A percentile compares a stretch with the other conserved stretches of the same genome.
Evolutionary conservation across 2,888 invertebrate genomes (phyloP).

Genomic region (Theretra japonica): DNA sequence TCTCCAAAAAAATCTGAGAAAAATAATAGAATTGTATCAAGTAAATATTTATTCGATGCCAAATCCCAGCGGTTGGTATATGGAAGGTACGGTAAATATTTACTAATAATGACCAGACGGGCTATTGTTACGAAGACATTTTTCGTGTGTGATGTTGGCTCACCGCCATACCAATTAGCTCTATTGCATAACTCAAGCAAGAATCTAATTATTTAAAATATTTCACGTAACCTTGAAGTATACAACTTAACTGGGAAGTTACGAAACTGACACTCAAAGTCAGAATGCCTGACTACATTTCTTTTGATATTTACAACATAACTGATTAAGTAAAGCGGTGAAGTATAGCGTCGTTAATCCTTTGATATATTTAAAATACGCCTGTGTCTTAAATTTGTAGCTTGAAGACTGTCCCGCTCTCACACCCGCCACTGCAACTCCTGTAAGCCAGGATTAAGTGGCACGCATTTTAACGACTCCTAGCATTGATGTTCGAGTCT

Average conservation of each 20-base stretch:
- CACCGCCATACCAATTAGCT: slow-evolving; percentile 6
- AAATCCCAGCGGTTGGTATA: not conserved
- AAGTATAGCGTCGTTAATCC: too few species aligned
- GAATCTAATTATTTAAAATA: slow-evolving; percentile 10
- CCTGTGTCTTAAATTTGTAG: too few species aligned
- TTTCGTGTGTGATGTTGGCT: not conserved
- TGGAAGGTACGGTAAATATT: slow-evolving; percentile 7
- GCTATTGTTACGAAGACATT: slow-evolving; percentile 19
- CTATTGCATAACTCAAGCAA: slow-evolving; percentile 4
- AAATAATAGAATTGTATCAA: not conserved
- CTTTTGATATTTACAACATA: too few species aligned
- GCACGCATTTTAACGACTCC: too few species aligned
- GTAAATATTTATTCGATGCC: slow-evolving; percentile 1
- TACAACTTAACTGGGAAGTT: not conserved
- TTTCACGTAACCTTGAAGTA: not conserved
- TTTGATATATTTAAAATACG: too few species aligned
- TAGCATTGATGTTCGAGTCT: too few species aligned
- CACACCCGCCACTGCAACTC: too few species aligned
- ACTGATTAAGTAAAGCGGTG: too few species aligned
- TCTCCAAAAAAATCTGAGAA: not conserved
- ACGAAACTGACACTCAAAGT: not conserved
- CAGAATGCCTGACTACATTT: not conserved
- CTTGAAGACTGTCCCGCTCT: too few species aligned
- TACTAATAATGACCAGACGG: not conserved
- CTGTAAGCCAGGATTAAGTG: too few species aligned